A percentile compares a stretch with the other conserved stretches of the same genome.
phyloP scores from a whole-genome alignment of 2,888 invertebrate genomes.

The Lasioglossum figueresi region DNA sequence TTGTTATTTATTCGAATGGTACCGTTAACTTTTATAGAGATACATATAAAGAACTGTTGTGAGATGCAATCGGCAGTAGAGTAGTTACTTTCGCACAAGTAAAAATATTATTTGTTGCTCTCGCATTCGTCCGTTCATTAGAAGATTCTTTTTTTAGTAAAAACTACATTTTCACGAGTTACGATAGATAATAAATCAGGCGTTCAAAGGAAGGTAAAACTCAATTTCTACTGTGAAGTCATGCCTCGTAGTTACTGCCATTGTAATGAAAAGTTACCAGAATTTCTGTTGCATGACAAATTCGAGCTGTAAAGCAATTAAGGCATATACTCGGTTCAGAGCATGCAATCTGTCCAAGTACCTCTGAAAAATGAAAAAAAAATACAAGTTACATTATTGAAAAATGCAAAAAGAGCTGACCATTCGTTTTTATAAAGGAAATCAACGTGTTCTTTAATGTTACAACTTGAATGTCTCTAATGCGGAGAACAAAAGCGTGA shows the following conservation, averaged over 20 bases:
- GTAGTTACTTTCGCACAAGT: constrained; percentile 26
- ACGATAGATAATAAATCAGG: background rate
- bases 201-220: background rate
- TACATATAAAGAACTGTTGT: constrained; percentile 13
- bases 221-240: background rate
- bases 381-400: constrained; percentile 38
- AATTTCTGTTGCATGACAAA: constrained; percentile 74
- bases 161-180: background rate
- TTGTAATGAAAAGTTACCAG: constrained; percentile 60
- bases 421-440: constrained; percentile 31
- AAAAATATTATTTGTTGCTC: constrained; percentile 20
- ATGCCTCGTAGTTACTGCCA: constrained; percentile 5
- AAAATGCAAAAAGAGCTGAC: constrained; percentile 25
- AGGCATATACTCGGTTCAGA: constrained; percentile 78
- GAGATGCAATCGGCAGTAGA: constrained; percentile 32
- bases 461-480: constrained; percentile 5
- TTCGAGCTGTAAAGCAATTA: constrained; percentile 76
- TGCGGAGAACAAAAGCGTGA: constrained; percentile 1
- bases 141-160: background rate
- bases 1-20: constrained; percentile 5
- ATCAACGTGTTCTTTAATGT: constrained; percentile 15
- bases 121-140: constrained; percentile 5
- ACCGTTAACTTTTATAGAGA: constrained; percentile 6
- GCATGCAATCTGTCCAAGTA: constrained; percentile 80
- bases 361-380: constrained; percentile 76